Base-by-base conservation (phyloP, 1,140 invertebrate species). In the Drosophila baimaii region DNA sequence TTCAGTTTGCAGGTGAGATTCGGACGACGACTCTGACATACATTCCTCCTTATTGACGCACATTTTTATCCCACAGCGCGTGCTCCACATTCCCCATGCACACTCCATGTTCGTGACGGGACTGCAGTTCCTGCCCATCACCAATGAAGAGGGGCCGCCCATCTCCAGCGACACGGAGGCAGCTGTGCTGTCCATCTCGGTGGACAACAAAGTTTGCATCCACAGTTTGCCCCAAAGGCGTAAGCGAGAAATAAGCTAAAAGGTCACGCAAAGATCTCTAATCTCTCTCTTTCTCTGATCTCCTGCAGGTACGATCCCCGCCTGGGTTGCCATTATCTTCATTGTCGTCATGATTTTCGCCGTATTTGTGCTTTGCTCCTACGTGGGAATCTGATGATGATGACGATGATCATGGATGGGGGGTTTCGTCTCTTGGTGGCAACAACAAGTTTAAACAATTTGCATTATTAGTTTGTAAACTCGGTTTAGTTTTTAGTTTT, bases 81-180 rank as follows among this genome's bases (percentile, higher is more conserved):
- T 97, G 47, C 94, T 98, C 71, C 95, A 96, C 91, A 95, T 98
- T 81, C 93, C 95, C 76, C 94, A 95, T 82, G 97, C 96, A 70
- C 98, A 99, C 93, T 96, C 95, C 73, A 98, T 98, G 95, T 99
- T 99, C 93, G 96, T 99, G 35, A 99, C 98, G 35, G 98, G 97
- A 15, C 92, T 99, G 56, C 95, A 97, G 92, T 98, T 99, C 93
- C 92, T 98, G 62, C 96, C 96, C 21, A 95, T 95, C 19, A 94
- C 94, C 62, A 92, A 93, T 39, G 90, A 91, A 61, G 94, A 94
- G 70, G 94, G 94, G 19, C 94, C 94, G 49, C 93, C 95, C 15
- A 94, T 96, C 47, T 94, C 94, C 15, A 95, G 95, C 84, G 94
- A 95, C 81, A 94, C 96, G 29, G 96, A 97, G 91, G 96, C 97